Base-by-base conservation (phyloP, 2,797 vertebrate genomes). In the Mareca strepera region DNA sequence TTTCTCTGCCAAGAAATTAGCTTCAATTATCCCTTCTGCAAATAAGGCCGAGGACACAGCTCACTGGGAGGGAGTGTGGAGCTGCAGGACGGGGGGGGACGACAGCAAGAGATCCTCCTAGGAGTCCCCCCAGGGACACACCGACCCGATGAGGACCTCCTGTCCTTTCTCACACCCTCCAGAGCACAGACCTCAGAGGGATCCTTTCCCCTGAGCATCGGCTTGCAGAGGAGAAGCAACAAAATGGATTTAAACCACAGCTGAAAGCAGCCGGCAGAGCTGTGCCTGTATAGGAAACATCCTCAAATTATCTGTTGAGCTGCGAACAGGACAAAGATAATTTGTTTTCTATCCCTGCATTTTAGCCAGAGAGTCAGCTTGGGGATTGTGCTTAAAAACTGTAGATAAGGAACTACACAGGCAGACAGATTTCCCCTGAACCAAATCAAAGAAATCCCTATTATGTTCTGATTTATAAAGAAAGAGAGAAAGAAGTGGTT, bases 1-100 rank as follows among this genome's bases (percentile, higher is more conserved):
- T 67, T 58, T 33, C 55, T 72, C 67, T 80, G 82, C 69, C 91
- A 95, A 92, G 75, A 72, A 86, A 94, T 96, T 78, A 86, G 52
- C 4, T 46, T 87, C 80, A 62, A 69, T 90, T 80, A 94, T 68
- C 69, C 55, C 73, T 44, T 63, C 1, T 16, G 79, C 70, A 89
- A 93, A 77, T 25, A 80, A 75, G 1, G 17, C 33, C 2, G 7
- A 76, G 68, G 60, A 84, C 68, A 59, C 17, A 52, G 55, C 64
- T 84, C 8, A 0, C 26, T 28, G 53, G 64, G 44, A 72, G 69
- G 23, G 17, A 9, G 43, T 0, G 2, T 11, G n/a, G 68, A 76
- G 29, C 53, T 86, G 48, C 1, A 60, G 52, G 39, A 83, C n/a
- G n/a, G n/a, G 64, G 37, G 39, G 6, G 26, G 29, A 3, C 5